Conservation (phyloP, 1,140 invertebrate species). For the Bathynomus jamesi region DNA sequence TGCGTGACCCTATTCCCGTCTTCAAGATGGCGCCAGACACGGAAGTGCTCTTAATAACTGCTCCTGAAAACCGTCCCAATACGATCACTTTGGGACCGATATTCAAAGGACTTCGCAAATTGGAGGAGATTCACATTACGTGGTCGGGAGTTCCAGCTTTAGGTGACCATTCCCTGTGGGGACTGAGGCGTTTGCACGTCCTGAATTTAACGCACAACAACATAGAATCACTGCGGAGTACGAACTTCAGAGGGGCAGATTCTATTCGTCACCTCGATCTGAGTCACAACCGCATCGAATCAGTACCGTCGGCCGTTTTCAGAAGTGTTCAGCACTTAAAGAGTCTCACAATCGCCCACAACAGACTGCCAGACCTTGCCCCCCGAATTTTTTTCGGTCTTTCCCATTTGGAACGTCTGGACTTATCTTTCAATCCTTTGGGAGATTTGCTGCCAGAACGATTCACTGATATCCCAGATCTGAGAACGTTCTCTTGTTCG, state of each 20-base stretch:
- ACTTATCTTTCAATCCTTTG: constrained; percentile 65
- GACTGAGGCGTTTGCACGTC: constrained; percentile 56
- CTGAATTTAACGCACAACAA: constrained; percentile 69
- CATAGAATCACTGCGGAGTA: constrained; percentile 54
- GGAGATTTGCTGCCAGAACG: constrained; percentile 62
- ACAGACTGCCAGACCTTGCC: constrained; percentile 59
- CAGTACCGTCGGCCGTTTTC: constrained; percentile 60
- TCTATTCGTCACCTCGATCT: constrained; percentile 46
- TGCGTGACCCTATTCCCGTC: constrained; percentile 53
- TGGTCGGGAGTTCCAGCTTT: constrained; percentile 67
- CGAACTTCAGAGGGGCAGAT: constrained; percentile 44
- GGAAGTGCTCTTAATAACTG: constrained; percentile 59
- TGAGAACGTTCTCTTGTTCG: constrained; percentile 59
- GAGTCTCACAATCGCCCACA: constrained; percentile 59
- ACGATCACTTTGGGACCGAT: constrained; percentile 63
- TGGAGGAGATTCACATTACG: constrained; percentile 66
- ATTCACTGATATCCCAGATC: constrained; percentile 60
- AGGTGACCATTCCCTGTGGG: constrained; percentile 68
- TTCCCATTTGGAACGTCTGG: constrained; percentile 56
- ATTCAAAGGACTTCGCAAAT: constrained; percentile 56
- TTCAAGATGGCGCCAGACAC: constrained; percentile 53
- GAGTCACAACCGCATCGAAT: constrained; percentile 47
- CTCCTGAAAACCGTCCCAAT: constrained; percentile 56
- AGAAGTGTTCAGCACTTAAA: constrained; percentile 55
- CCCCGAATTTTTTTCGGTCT: constrained; percentile 59